Evolutionary conservation across 2,888 invertebrate species (phyloP).

Genomic region (Zootermopsis nevadensis): DNA sequence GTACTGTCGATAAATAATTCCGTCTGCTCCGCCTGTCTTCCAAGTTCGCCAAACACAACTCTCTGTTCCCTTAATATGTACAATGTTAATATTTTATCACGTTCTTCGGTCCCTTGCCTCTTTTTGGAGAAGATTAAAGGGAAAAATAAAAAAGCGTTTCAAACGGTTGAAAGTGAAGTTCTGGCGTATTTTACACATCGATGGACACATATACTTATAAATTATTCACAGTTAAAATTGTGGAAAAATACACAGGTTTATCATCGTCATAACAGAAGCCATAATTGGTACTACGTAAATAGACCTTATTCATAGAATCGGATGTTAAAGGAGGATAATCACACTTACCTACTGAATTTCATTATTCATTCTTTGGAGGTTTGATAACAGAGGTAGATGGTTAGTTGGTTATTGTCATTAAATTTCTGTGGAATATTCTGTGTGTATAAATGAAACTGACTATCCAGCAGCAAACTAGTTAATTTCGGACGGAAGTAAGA

Average conservation of each 20-base stretch:
- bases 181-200: background rate
- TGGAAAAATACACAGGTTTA: background rate
- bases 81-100: background rate
- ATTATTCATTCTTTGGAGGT: background rate
- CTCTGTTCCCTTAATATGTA: conserved; percentile 6
- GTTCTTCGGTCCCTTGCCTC: background rate
- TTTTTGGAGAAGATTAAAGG: background rate
- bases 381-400: background rate
- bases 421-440: too few species aligned
- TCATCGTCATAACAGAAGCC: background rate
- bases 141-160: background rate
- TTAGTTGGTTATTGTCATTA: background rate
- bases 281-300: too few species aligned
- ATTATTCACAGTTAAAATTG: background rate
- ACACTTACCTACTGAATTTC: background rate
- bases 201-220: background rate
- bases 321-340: background rate
- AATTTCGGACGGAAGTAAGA: too few species aligned
- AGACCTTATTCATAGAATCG: background rate
- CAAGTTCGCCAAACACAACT: background rate
- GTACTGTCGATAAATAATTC: conserved; percentile 22
- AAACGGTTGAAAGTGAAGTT: background rate
- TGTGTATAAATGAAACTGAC: too few species aligned
- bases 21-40: conserved; percentile 1
- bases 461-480: too few species aligned